Base-by-base conservation (phyloP, 35 echinoderm and acorn worm species). In the Apostichopus japonicus region DNA sequence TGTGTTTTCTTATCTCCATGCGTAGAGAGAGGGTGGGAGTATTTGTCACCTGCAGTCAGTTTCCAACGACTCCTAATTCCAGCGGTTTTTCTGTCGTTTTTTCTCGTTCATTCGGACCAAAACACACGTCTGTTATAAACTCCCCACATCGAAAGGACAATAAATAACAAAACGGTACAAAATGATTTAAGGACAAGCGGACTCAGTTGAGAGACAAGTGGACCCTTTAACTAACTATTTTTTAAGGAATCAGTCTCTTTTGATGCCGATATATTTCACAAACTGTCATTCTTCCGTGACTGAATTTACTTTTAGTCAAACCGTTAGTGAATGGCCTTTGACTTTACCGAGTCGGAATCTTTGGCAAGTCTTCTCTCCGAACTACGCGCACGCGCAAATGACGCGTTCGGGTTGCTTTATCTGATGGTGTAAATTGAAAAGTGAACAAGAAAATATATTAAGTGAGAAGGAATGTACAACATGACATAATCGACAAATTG, bases 241-340 rank as follows among this genome's bases (percentile, higher is more conserved):
- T 23, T 19, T 4, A 75, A 19, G 6, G 17, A 19, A 19, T 75
- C 15, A 14, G 15, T 75, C 71, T 75, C 15, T 21, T 75, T 75
- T 75, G 71, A 75, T 14, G 71, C 71, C 71, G 71, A 75, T 75
- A 75, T 75, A 75, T 75, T 75, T 75, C 71, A 75, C n/a, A 75
- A 75, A 75, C 15, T 75, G 71, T 75, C 71, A 75, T 19, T 19
- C 71, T 7, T 15, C 71, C 71, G 71, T 75, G 71, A 75, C 71
- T 75, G 71, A 23, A 75, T 75, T 75, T 22, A 23, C 22, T 75
- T 23, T 75, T 23, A 44, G 71, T 21, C 71, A 75, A 75, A 75
- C 71, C 71, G 7, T 19, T n/a, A 75, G 21, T 7, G 71, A 75
- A 75, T 75, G 71, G 15, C 71, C 71, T 75, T 75, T 75, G 71